These are phyloP conservation scores for Scaptomyza reducta DNA, from an alignment of 2,888 invertebrate species.

Conservation along the genomic window DNA sequence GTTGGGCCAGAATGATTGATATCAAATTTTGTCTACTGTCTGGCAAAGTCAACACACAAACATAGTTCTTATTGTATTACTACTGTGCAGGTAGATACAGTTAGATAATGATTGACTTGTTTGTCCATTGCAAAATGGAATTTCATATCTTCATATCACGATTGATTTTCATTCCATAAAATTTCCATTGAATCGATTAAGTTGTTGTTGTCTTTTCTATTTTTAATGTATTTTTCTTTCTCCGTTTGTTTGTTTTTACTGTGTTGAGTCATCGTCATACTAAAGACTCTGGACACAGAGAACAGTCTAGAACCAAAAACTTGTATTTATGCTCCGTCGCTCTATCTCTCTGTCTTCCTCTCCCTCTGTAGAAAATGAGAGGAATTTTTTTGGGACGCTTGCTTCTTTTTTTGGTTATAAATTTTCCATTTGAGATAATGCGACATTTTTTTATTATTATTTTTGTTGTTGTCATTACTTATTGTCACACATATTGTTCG, in stretches of 20 bases:
- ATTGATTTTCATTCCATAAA: conserved; percentile 43
- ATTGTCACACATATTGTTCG: conserved; percentile 20
- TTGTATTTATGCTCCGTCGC: neutral
- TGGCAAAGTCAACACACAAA: conserved; percentile 12
- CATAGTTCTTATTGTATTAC: neutral
- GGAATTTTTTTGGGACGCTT: conserved; percentile 17
- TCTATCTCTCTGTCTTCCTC: neutral
- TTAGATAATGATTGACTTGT: conserved; percentile 1
- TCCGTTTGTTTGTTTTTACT: conserved; percentile 33
- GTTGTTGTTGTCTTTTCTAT: conserved; percentile 25
- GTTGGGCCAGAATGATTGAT: conserved; percentile 23
- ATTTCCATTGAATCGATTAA: conserved; percentile 32
- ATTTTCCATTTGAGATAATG: conserved; percentile 38
- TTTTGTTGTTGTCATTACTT: conserved; percentile 17
- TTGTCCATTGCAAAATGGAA: conserved; percentile 27
- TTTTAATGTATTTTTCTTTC: conserved; percentile 4
- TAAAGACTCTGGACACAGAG: neutral
- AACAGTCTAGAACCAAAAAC: conserved; percentile 2
- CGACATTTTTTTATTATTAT: conserved; percentile 1
- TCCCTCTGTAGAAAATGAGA: conserved; percentile 17
- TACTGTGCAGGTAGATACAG: neutral
- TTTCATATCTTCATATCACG: conserved; percentile 37
- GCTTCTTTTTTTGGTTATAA: conserved; percentile 18
- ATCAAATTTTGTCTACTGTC: conserved; percentile 37
- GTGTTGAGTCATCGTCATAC: conserved; percentile 31